Evolutionary conservation across 2,797 vertebrate species (phyloP), one percentile per base, ranked within the genome.

Genomic region (Epinephelus awoara): DNA sequence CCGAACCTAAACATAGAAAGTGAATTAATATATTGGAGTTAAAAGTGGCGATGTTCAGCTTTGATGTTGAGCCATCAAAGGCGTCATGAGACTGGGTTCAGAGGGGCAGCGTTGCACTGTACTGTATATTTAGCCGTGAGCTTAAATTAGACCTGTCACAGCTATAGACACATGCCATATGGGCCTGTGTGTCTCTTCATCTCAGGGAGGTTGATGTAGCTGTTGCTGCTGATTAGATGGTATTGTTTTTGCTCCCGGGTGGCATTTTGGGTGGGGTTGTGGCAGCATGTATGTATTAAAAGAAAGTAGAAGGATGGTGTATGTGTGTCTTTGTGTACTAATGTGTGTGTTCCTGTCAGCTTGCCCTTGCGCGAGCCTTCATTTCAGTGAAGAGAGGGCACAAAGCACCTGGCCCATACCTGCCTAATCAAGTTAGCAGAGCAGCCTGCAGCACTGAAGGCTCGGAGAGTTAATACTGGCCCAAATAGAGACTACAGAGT

Each of bases 61-160:
- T 95, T 94, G 92, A 95, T 91, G 87, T 92, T 3, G 77, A 88
- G 83, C 84, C 85, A 90, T 92, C 91, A 93, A 92, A 93, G 90
- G 82, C 85, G 8, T 81, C 52, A 54, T 68, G 74, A 82, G 87
- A 51, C 76, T 65, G 21, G 67, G 87, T 92, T 93, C 91, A 89
- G 79, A 87, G 78, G 92, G 88, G 62, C 90, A 80, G 79, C 75
- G 42, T 52, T 58, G 85, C 68, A 19, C 79, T 79, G 78, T 77
- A 80, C 85, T 80, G 87, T 89, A 90, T 91, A 92, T 93, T 93
- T 92, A 92, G 89, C 90, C 40, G 63, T n/a, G 55, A 77, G 87
- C 90, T 72, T 80, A 92, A 93, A 90, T 92, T 92, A 94, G 91
- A 91, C 67, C 57, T 72, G 85, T 89, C 88, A 84, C 81, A 40